A percentile compares a stretch with the other conserved stretches of the same genome.
These are phyloP conservation scores for Anarhynchus alexandrinus DNA, from an alignment of 2,113 vertebrate genomes.

Conservation along the genomic window DNA sequence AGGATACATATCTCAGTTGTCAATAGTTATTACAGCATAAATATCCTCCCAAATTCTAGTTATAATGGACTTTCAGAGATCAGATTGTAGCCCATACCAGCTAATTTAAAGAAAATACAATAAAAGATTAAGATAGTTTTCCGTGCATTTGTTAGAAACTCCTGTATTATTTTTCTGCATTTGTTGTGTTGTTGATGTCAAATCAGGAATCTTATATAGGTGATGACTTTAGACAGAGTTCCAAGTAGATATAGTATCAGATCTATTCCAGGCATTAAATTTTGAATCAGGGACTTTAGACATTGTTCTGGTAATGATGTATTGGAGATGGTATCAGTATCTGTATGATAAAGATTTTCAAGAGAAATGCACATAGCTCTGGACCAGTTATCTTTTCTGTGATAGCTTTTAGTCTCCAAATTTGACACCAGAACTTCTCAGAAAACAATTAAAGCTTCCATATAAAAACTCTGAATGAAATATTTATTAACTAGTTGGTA, in stretches of 20 bases:
- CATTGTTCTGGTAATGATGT: neutral
- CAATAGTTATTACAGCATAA: neutral
- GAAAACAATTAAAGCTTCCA: neutral
- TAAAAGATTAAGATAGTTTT: neutral
- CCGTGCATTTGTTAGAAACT: neutral
- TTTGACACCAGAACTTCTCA: neutral
- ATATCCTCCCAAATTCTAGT: neutral
- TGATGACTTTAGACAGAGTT: neutral
- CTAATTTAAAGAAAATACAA: neutral
- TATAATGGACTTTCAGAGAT: neutral
- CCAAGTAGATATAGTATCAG: neutral
- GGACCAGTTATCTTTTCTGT: neutral
- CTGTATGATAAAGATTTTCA: neutral
- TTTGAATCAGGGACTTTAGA: neutral
- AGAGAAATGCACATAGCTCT: neutral
- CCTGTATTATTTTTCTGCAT: neutral
- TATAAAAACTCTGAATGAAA: neutral
- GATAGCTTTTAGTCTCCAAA: neutral
- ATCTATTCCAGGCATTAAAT: neutral
- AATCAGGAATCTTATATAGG: neutral
- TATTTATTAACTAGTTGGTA: neutral
- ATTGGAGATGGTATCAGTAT: neutral
- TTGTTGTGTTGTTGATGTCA: neutral
- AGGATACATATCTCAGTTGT: neutral
- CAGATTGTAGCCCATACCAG: neutral